phyloP scores from a whole-genome alignment of 2,888 invertebrate genomes.

The Bursaphelenchus okinawaensis region DNA sequence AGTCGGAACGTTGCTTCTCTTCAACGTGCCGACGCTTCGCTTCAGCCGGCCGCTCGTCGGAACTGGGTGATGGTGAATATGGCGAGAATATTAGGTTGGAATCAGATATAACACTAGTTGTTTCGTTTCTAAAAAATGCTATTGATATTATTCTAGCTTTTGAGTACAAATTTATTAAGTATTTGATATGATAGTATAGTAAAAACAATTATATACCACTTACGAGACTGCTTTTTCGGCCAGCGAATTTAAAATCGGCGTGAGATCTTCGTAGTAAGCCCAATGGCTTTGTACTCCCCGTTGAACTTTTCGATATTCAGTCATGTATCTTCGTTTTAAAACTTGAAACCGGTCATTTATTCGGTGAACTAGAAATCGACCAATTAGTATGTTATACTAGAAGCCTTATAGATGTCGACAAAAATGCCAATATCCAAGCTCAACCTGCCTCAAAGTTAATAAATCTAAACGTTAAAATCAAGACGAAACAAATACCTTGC shows the following conservation, averaged over 20 bases:
- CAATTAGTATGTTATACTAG: not conserved
- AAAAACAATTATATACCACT: not conserved
- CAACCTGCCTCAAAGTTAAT: too few species aligned
- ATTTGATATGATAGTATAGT: not conserved
- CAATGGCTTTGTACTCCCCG: not conserved
- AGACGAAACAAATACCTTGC: not conserved
- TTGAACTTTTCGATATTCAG: conserved; percentile 2
- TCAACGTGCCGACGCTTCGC: not conserved
- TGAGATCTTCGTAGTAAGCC: not conserved
- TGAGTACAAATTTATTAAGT: too few species aligned
- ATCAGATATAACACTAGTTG: not conserved
- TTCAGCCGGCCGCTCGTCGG: not conserved
- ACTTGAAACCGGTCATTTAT: conserved; percentile 3
- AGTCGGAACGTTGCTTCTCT: not conserved
- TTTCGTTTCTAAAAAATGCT: not conserved
- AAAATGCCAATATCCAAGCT: too few species aligned
- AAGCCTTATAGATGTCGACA: too few species aligned
- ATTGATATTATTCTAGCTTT: not conserved
- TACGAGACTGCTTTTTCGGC: not conserved
- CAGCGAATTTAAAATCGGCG: not conserved
- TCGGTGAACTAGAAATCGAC: not conserved
- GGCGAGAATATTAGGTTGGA: not conserved
- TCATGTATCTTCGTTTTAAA: not conserved
- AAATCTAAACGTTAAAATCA: too few species aligned
- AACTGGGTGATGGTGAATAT: not conserved